A percentile compares a stretch with the other conserved stretches of the same genome.
phyloP scores from a whole-genome alignment of 1,140 invertebrate genomes.

The Halesus radiatus region DNA sequence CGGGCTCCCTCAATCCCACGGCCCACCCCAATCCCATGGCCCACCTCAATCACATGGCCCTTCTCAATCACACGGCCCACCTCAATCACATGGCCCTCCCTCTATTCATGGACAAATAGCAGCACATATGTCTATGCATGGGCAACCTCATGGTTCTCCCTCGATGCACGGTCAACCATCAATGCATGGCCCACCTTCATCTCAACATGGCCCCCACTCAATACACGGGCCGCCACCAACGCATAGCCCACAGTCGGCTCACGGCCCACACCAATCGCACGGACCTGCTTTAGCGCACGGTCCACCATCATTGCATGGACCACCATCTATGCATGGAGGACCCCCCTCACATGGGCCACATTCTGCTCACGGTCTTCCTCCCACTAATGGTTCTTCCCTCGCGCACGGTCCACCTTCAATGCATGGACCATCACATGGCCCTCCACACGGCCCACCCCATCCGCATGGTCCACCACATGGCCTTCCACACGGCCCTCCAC shows the following conservation, averaged over 20 bases:
- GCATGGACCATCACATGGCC: neutral
- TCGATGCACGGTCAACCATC: conserved; percentile 6
- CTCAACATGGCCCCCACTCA: neutral
- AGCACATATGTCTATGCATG: neutral
- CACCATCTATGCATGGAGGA: neutral
- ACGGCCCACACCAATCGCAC: neutral
- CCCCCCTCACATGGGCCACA: neutral
- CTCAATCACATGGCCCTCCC: neutral
- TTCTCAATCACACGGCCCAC: neutral
- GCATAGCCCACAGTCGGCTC: neutral
- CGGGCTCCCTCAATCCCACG: neutral
- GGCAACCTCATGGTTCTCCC: neutral
- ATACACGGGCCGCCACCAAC: neutral
- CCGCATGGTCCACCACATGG: neutral
- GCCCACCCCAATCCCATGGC: neutral
- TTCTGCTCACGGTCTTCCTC: neutral
- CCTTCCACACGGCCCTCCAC: neutral
- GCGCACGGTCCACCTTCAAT: neutral
- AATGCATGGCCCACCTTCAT: neutral
- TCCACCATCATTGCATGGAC: neutral
- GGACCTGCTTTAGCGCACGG: neutral
- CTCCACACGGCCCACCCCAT: neutral
- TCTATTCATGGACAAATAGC: conserved; percentile 1
- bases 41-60: neutral
- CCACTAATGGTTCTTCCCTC: neutral